Evolutionary conservation across 1,140 invertebrate genomes (phyloP).

Genomic region (Dreissena rostriformis): DNA sequence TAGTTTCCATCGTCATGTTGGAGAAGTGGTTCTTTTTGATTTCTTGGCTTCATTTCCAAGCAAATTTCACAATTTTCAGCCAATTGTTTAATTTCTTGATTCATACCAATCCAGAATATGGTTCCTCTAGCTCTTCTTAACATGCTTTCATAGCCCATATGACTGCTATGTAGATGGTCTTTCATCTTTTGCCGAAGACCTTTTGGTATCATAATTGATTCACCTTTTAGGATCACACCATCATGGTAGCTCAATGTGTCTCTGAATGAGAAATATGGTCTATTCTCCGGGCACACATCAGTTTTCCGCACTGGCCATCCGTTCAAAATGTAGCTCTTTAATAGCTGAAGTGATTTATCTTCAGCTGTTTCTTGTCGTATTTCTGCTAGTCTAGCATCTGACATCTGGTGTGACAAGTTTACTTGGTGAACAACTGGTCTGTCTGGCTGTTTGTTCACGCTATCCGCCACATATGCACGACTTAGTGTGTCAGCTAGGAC

Average conservation of each 20-base stretch:
- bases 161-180: conserved; percentile 67
- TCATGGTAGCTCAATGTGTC: conserved; percentile 64
- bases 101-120: conserved; percentile 68
- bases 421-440: conserved; percentile 1
- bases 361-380: conserved; percentile 39
- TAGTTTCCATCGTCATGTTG: conserved; percentile 38
- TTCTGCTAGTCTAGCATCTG: conserved; percentile 51
- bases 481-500: conserved; percentile 58
- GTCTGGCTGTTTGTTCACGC: conserved; percentile 11
- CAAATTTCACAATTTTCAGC: conserved; percentile 59
- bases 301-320: conserved; percentile 51
- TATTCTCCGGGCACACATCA: conserved; percentile 17
- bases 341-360: conserved; percentile 19
- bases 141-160: conserved; percentile 69
- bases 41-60: conserved; percentile 45
- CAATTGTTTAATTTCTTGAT: conserved; percentile 61
- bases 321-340: conserved; percentile 16
- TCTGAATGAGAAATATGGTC: conserved; percentile 58
- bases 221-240: conserved; percentile 69
- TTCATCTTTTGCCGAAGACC: conserved; percentile 68
- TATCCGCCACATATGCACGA: conserved; percentile 21
- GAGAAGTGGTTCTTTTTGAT: conserved; percentile 51
- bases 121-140: conserved; percentile 57
- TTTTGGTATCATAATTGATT: conserved; percentile 71
- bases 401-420: not conserved